A percentile compares a stretch with the other conserved stretches of the same genome.
phyloP scores from a whole-genome alignment of 2,113 vertebrate genomes.

The Alligator sinensis region DNA sequence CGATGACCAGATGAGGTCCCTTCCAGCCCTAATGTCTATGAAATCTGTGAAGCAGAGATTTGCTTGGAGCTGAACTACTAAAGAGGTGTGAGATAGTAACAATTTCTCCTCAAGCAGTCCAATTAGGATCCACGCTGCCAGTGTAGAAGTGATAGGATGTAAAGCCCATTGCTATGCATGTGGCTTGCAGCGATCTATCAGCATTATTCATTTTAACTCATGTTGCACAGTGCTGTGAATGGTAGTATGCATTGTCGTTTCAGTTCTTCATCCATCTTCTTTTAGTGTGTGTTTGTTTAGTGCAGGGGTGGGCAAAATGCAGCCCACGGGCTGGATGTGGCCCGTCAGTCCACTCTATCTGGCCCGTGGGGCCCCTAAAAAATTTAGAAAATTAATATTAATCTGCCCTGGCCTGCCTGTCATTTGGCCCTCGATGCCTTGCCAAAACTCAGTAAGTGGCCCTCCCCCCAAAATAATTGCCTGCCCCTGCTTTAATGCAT shows the following conservation, averaged over 20 bases:
- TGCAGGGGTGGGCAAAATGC: neutral
- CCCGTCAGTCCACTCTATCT: too few relatives aligned
- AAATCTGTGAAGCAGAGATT: too few relatives aligned
- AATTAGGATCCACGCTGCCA: neutral
- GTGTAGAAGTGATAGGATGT: neutral
- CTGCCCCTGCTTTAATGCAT: neutral
- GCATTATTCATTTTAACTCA: neutral
- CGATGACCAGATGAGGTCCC: too few relatives aligned
- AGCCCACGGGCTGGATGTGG: too few relatives aligned
- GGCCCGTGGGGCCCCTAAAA: too few relatives aligned
- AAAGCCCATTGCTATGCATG: neutral
- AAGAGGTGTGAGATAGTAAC: neutral
- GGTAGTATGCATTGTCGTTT: accelerated
- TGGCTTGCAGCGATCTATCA: neutral
- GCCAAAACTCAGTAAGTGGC: too few relatives aligned
- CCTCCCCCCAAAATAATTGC: neutral
- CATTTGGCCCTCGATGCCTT: too few relatives aligned
- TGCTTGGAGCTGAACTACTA: neutral
- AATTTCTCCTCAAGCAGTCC: neutral
- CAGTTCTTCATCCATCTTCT: neutral
- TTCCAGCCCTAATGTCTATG: too few relatives aligned
- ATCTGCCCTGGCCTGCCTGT: too few relatives aligned
- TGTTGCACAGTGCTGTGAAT: neutral
- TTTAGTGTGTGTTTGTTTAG: neutral
- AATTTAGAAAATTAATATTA: too few relatives aligned